phyloP scores from a whole-genome alignment of 64 coral and sea anemone species.

The Actinia equina region DNA sequence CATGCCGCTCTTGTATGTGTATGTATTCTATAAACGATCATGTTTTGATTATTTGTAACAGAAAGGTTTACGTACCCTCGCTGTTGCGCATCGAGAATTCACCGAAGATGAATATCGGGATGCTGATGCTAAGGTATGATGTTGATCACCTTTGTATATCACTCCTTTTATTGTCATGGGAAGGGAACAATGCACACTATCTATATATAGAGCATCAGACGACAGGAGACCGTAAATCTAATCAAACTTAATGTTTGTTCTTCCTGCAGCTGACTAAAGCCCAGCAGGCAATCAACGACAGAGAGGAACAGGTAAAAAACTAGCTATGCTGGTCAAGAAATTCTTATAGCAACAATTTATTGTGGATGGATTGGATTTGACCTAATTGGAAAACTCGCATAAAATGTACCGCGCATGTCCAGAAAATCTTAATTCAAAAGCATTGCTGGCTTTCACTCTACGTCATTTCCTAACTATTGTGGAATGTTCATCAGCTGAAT shows the following conservation, averaged over 20 bases:
- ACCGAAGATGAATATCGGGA: slow-evolving; percentile 58
- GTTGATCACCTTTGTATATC: not conserved
- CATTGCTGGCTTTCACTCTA: too few relatives aligned
- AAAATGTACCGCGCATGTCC: too few relatives aligned
- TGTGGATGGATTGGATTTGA: too few relatives aligned
- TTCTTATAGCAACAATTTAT: not conserved
- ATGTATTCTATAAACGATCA: not conserved
- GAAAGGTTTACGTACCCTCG: slow-evolving; percentile 92
- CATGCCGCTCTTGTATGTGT: not conserved
- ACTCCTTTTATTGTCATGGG: too few relatives aligned
- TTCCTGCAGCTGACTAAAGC: slow-evolving; percentile 59
- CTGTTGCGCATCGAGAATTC: slow-evolving; percentile 66
- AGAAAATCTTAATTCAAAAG: too few relatives aligned
- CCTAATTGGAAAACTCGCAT: too few relatives aligned
- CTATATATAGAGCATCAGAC: not conserved
- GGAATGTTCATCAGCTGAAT: too few relatives aligned
- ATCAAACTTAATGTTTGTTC: not conserved
- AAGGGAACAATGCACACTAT: not conserved
- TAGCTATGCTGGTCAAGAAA: not conserved
- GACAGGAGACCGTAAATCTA: not conserved
- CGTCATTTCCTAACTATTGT: too few relatives aligned
- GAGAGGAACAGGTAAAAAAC: slow-evolving; percentile 69
- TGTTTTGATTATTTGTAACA: slow-evolving; percentile 32
- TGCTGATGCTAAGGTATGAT: slow-evolving; percentile 68
- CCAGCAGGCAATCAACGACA: slow-evolving; percentile 83